Evolutionary conservation across 1,140 invertebrate species (phyloP), one percentile per base, ranked within the genome.

Genomic region (Lepidostoma basale): DNA sequence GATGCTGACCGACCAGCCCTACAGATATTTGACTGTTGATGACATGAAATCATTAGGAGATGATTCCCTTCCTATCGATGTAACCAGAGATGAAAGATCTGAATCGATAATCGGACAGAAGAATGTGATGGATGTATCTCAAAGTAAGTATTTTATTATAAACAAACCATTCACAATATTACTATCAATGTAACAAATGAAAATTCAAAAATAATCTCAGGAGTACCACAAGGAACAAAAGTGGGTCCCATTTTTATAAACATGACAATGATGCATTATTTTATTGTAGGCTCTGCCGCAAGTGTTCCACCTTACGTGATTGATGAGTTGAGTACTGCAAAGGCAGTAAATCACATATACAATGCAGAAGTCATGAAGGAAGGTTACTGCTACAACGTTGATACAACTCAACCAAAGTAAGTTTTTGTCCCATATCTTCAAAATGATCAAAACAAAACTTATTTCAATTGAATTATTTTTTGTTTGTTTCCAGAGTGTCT

Each of bases 31-130:
- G 62, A 96, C 95, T 2, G 91, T 92, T 28, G 95, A 97, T 79
- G 91, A 97, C 77, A 96, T 97, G 94, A 97, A 97, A 81, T 94
- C 92, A 65, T 81, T 97, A 30, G 92, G 94, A 44, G 95, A 97
- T 76, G 95, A 97, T 82, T 96, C 94, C 3, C 81, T 96, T 33
- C 94, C 94, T 0, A 96, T 96, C 73, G 94, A 97, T 76, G 94
- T 96, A 8, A 95, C 93, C 0, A 87, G 92, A 68, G 94, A 97
- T 75, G 94, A 96, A 77, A 86, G 91, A 9, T 87, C 90, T 10
- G 89, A 91, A 56, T 82, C 81, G 0, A 77, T 78, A 0, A 72
- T 82, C 74, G 81, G 81, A 62, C 81, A 83, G 56, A 86, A 85
- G 75, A 81, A 81, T 59, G 77, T 83, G 14, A 83, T 83, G 81